Evolutionary conservation across 1,140 invertebrate species (phyloP), one percentile per base, ranked within the genome.

Genomic region (Drosophila lowei): DNA sequence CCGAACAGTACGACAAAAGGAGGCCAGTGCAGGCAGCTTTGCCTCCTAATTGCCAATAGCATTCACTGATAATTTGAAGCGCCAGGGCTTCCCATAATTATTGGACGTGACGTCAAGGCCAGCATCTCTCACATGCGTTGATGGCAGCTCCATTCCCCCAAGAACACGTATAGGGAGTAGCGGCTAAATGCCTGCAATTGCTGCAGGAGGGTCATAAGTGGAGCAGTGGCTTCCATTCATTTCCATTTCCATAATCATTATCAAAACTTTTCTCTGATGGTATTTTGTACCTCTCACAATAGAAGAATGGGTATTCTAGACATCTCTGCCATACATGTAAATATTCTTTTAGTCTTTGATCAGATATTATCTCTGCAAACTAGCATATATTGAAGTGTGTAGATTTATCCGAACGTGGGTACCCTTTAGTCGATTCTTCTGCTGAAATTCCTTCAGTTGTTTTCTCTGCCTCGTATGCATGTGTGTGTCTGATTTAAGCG

Each of bases 221-320:
- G 18, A 18, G 18, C 25, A 52, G 23, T 44, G 48, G 34, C 44
- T 46, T 42, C 15, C 23, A 88, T 88, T 88, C 83, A 88, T 88
- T 88, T 88, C 83, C 83, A 88, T 13, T 38, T 13, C 11, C 34
- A 38, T 88, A 88, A 88, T 88, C 74, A 88, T 88, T 77, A 83
- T 89, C 66, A 86, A 88, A 88, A 86, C 53, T 88, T 83, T 83
- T 78, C 50, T 49, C 61, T 63, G 80, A 65, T 72, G 53, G 50
- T 67, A 58, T 50, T 34, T 52, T 8, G 8, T 52, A 60, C 47
- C 66, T 21, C 11, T 11, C 25, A 8, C 0, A 11, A 25, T 21
- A 6, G 6, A 48, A 2, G 18, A 18, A 18, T 18, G 18, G 18
- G 18, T 18, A 18, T 18, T 18, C 18, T 18, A 18, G 18, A 18